A percentile compares a stretch with the other conserved stretches of the same genome.
Evolutionary conservation across 2,797 vertebrate species (phyloP).

Genomic region (Dipus sagitta): DNA sequence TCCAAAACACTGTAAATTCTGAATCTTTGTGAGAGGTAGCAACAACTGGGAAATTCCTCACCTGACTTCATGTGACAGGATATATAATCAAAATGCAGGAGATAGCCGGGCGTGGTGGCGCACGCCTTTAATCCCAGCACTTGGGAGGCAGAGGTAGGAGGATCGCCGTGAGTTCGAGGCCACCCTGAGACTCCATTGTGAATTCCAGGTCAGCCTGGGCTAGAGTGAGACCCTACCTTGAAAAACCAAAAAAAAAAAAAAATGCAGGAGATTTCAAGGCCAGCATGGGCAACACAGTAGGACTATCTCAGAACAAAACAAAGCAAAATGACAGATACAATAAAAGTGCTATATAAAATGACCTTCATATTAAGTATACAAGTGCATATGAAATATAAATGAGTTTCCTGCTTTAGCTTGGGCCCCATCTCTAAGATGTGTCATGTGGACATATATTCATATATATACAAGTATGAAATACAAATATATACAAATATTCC

Average conservation of each 20-base stretch:
- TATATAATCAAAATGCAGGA: background rate
- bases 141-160: too few species aligned
- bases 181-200: too few species aligned
- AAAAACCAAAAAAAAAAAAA: too few species aligned
- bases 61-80: background rate
- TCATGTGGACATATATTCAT: background rate
- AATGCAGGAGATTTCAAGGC: background rate
- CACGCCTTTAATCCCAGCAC: too few species aligned
- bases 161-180: too few species aligned
- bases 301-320: background rate
- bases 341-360: background rate
- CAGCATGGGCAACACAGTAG: background rate
- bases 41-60: background rate
- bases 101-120: too few species aligned
- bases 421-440: background rate
- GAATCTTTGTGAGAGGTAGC: background rate
- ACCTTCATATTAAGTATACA: background rate
- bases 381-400: background rate
- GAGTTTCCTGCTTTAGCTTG: background rate
- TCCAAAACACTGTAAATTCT: background rate
- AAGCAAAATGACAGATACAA: background rate
- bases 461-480: too few species aligned
- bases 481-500: background rate
- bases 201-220: too few species aligned
- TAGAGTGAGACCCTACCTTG: too few species aligned